phyloP scores from a whole-genome alignment of 1,140 invertebrate genomes.

The Megalopta genalis region DNA sequence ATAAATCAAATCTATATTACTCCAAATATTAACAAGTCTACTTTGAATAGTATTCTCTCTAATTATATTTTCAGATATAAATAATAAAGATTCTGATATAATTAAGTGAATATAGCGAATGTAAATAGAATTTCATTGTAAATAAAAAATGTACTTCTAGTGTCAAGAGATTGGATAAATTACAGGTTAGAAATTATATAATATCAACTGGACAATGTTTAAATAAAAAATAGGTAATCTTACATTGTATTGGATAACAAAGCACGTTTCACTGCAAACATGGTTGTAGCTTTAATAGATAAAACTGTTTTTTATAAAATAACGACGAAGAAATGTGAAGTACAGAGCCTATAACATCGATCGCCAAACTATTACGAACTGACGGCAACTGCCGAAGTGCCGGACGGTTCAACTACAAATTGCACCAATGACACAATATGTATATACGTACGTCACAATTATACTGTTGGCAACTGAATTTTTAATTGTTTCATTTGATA shows the following conservation, averaged over 20 bases:
- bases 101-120: background rate
- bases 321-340: background rate
- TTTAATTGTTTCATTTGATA: too few relatives aligned
- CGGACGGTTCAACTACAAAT: background rate
- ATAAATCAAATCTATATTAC: background rate
- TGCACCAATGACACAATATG: background rate
- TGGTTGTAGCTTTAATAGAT: conserved; percentile 30
- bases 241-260: conserved; percentile 61
- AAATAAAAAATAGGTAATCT: conserved; percentile 40
- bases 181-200: conserved; percentile 72
- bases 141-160: conserved; percentile 5
- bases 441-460: conserved; percentile 1
- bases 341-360: background rate
- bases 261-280: conserved; percentile 64
- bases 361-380: too few relatives aligned
- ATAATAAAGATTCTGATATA: background rate
- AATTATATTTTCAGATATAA: background rate
- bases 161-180: background rate
- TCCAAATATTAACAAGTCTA: background rate
- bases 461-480: background rate
- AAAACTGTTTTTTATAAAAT: background rate
- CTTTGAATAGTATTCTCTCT: background rate
- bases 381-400: background rate
- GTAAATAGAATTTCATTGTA: background rate
- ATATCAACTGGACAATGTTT: conserved; percentile 40